phyloP scores from a whole-genome alignment of 2,797 vertebrate genomes.

The Poecilia velifera region DNA sequence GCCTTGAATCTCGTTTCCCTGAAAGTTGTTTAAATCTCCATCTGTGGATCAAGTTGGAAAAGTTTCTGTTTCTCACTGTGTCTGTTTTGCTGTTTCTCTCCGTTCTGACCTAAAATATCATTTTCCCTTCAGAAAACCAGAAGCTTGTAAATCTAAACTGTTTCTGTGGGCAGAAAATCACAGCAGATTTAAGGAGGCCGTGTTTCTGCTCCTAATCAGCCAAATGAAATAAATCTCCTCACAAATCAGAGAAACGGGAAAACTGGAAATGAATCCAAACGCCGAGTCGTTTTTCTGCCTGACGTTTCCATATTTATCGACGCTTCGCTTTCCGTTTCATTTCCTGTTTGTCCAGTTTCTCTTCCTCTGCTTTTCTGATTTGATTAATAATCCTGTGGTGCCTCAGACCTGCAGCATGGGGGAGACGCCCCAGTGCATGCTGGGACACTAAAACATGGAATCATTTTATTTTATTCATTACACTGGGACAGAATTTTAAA shows the following conservation, averaged over 20 bases:
- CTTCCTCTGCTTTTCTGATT: not conserved
- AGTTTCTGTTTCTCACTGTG: not conserved
- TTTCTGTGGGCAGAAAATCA: conserved; percentile 8
- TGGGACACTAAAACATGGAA: conserved; percentile 76
- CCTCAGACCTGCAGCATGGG: not conserved
- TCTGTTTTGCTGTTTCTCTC: not conserved
- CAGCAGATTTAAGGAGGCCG: conserved; percentile 28
- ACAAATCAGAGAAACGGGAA: conserved; percentile 66
- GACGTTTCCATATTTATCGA: conserved; percentile 73
- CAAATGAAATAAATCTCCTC: conserved; percentile 64
- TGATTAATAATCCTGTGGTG: not conserved
- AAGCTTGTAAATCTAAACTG: conserved; percentile 16
- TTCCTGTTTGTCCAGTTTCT: conserved; percentile 45
- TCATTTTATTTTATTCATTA: conserved; percentile 7
- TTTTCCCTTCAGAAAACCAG: not conserved
- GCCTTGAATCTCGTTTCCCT: too few relatives aligned
- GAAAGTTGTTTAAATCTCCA: not conserved
- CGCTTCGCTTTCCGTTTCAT: conserved; percentile 12
- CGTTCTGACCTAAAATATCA: too few relatives aligned
- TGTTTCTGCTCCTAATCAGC: conserved; percentile 50
- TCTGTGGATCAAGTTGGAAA: not conserved
- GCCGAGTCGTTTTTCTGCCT: conserved; percentile 33
- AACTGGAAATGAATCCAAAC: conserved; percentile 56
- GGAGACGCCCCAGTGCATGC: conserved; percentile 65
- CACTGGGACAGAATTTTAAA: too few relatives aligned